phyloP scores from a whole-genome alignment of 2,113 vertebrate genomes.

The Dasyornis broadbenti region DNA sequence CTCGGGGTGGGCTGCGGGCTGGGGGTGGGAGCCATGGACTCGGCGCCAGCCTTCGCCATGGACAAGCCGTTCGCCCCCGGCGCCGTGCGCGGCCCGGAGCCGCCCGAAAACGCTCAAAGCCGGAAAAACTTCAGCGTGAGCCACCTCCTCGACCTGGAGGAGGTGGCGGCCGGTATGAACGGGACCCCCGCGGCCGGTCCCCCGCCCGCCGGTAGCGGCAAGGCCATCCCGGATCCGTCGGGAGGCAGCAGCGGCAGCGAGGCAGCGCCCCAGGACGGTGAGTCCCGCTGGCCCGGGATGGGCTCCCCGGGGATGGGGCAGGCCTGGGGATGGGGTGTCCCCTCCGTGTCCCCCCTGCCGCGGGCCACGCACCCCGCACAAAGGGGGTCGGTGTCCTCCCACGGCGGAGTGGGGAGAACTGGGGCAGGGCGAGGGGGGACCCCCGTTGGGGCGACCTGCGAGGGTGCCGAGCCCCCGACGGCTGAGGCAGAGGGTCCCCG shows the following conservation, averaged over 20 bases:
- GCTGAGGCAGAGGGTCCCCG: not conserved
- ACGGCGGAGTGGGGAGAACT: not conserved
- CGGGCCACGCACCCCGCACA: not conserved
- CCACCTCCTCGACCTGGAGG: slow-evolving; percentile 81
- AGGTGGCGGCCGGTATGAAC: slow-evolving; percentile 73
- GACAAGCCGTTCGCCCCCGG: slow-evolving; percentile 68
- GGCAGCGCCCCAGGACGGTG: slow-evolving; percentile 75
- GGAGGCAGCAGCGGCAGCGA: slow-evolving; percentile 82
- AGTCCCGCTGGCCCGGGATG: slow-evolving; percentile 26
- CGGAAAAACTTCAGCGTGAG: slow-evolving; percentile 82
- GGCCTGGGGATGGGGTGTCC: not conserved
- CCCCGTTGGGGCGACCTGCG: not conserved
- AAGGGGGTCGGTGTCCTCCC: not conserved
- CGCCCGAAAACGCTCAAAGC: slow-evolving; percentile 71
- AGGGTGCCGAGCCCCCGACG: not conserved
- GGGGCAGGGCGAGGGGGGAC: not conserved
- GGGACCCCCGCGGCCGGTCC: slow-evolving; percentile 53
- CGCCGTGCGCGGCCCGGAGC: slow-evolving; percentile 61
- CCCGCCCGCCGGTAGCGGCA: slow-evolving; percentile 51
- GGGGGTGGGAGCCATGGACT: slow-evolving; percentile 69
- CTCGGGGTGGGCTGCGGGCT: slow-evolving; percentile 20
- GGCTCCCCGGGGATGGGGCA: not conserved
- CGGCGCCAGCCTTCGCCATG: slow-evolving; percentile 66
- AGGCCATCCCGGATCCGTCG: slow-evolving; percentile 68
- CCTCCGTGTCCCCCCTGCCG: not conserved